Conservation (phyloP, 2,888 invertebrate species). For the Chrysolina oricalcia region DNA sequence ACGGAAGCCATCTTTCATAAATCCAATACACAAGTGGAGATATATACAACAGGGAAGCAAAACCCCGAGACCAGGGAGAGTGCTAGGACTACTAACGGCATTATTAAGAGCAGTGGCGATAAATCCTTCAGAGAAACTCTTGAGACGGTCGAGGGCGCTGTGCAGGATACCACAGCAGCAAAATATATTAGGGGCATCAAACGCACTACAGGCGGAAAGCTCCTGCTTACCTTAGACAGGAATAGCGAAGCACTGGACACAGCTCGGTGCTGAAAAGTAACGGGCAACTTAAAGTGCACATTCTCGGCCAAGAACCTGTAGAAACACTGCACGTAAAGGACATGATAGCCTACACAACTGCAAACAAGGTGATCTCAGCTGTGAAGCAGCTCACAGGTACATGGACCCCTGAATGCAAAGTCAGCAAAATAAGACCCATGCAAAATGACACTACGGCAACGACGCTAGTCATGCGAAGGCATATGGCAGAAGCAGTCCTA, state of each 20-base stretch:
- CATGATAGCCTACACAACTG: slow-evolving; percentile 1
- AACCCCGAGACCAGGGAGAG: background rate
- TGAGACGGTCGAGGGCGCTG: no score
- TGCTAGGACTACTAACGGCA: background rate
- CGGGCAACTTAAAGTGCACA: background rate
- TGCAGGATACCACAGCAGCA: background rate
- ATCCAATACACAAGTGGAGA: no score
- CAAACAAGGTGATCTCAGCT: background rate
- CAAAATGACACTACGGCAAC: no score
- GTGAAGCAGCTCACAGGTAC: background rate
- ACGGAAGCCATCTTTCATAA: no score
- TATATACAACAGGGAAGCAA: background rate
- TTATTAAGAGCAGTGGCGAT: background rate
- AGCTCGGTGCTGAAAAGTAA: no score
- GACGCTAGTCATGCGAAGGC: no score
- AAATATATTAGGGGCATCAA: background rate
- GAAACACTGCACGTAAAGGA: slow-evolving; percentile 12
- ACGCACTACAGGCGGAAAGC: slow-evolving; percentile 31
- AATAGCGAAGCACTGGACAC: background rate
- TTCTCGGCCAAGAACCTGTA: background rate
- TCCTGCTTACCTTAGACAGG: slow-evolving; percentile 27
- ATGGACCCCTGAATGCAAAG: no score
- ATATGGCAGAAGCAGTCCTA: no score
- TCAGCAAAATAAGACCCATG: no score
- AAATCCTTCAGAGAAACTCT: background rate